Evolutionary conservation across 2,113 vertebrate species (phyloP).

Genomic region (Anarrhichthys ocellatus): DNA sequence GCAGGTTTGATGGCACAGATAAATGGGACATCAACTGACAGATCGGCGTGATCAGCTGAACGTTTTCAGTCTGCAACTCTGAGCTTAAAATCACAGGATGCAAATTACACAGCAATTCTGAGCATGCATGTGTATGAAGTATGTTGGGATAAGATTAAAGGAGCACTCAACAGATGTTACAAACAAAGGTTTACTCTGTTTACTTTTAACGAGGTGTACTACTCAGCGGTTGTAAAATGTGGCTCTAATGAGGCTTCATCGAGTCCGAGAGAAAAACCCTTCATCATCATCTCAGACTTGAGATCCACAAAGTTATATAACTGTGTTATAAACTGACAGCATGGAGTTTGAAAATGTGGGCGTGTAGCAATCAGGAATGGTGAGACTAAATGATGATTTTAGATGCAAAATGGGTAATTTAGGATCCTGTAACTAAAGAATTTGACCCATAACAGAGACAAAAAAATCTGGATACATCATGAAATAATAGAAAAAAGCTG

Average conservation of each 20-base stretch:
- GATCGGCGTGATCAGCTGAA: neutral
- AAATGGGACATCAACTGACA: neutral
- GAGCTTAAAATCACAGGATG: neutral
- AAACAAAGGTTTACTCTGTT: neutral
- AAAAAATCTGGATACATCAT: neutral
- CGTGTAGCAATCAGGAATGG: neutral
- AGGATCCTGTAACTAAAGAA: neutral
- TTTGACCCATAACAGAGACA: neutral
- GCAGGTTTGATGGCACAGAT: conserved; percentile 29
- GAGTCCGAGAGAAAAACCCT: neutral
- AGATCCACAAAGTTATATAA: neutral
- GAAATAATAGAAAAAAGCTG: neutral
- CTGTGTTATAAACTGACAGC: neutral
- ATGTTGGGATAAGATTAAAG: neutral
- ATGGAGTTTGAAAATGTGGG: neutral
- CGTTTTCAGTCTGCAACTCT: neutral
- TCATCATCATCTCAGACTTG: neutral
- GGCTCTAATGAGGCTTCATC: neutral
- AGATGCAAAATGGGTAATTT: neutral
- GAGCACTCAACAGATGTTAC: neutral
- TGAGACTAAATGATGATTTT: neutral
- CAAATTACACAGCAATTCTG: neutral
- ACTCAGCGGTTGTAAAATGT: neutral
- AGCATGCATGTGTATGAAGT: neutral
- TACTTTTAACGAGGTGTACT: neutral